These are phyloP conservation scores for Crypturellus tataupa DNA, from an alignment of 2,797 vertebrate species.

Conservation along the genomic window DNA sequence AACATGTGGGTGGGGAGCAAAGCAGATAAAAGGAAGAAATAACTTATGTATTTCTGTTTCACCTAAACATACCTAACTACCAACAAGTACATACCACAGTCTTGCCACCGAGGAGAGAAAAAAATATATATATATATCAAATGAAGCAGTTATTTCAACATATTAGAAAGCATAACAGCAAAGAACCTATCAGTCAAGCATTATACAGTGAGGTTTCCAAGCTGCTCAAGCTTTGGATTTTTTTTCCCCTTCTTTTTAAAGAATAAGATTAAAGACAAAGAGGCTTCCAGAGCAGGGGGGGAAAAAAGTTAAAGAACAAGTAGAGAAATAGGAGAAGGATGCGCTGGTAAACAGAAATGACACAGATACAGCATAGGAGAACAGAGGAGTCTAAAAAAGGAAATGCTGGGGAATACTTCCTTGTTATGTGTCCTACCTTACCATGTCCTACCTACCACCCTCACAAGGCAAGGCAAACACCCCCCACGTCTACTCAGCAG, in stretches of 20 bases:
- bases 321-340: background rate
- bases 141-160: background rate
- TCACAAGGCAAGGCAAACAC: background rate
- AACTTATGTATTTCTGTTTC: too few relatives aligned
- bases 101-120: background rate
- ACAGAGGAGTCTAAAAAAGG: constrained; percentile 58
- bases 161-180: background rate
- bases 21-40: too few relatives aligned
- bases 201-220: background rate
- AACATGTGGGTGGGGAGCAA: background rate
- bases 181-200: background rate
- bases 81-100: background rate
- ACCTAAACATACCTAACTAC: background rate
- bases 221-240: background rate
- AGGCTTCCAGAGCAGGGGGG: background rate
- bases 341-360: constrained; percentile 25
- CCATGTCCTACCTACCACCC: constrained; percentile 43
- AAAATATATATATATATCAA: background rate
- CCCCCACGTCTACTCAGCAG: background rate
- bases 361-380: constrained; percentile 43
- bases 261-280: background rate
- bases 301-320: background rate
- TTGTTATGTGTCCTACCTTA: constrained; percentile 12
- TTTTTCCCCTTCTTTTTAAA: background rate
- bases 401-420: constrained; percentile 20